A percentile compares a stretch with the other conserved stretches of the same genome.
Evolutionary conservation across 1,140 invertebrate genomes (phyloP).

Genomic region (Cydia pomonella): DNA sequence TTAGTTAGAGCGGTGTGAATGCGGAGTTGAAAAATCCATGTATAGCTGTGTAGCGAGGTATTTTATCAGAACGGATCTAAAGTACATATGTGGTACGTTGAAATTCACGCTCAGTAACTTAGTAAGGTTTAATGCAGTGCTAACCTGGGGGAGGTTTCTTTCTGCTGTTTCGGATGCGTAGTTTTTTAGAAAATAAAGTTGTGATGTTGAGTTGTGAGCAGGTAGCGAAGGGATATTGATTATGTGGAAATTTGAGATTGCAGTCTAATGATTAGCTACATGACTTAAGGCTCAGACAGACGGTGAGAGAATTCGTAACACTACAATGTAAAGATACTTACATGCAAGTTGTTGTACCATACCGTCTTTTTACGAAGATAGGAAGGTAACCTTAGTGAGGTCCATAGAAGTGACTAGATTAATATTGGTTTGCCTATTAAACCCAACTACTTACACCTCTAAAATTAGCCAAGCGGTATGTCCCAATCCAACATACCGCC

Average conservation of each 20-base stretch:
- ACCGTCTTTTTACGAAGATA: too few species aligned
- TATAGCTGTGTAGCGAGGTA: slow-evolving; percentile 49
- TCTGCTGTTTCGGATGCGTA: not conserved
- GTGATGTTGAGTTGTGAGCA: not conserved
- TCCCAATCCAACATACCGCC: too few species aligned
- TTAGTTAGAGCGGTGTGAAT: slow-evolving; percentile 34
- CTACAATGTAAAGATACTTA: too few species aligned
- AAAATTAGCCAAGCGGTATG: too few species aligned
- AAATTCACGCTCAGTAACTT: slow-evolving; percentile 25
- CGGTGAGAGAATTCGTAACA: too few species aligned
- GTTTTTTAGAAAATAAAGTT: not conserved
- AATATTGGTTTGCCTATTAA: too few species aligned
- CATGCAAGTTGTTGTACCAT: too few species aligned
- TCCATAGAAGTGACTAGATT: too few species aligned
- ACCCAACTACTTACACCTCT: too few species aligned
- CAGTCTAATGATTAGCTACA: not conserved
- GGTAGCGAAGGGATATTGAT: not conserved
- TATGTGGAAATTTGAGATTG: not conserved
- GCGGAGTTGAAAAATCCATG: slow-evolving; percentile 45
- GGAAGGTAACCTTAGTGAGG: too few species aligned
- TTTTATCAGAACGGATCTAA: slow-evolving; percentile 51
- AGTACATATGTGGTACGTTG: slow-evolving; percentile 30
- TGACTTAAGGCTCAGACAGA: too few species aligned
- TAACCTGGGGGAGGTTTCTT: not conserved
- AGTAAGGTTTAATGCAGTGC: slow-evolving; percentile 32